Evolutionary conservation across 2,888 invertebrate genomes (phyloP), one percentile per base, ranked within the genome.

Genomic region (Mactromeris polynyma): DNA sequence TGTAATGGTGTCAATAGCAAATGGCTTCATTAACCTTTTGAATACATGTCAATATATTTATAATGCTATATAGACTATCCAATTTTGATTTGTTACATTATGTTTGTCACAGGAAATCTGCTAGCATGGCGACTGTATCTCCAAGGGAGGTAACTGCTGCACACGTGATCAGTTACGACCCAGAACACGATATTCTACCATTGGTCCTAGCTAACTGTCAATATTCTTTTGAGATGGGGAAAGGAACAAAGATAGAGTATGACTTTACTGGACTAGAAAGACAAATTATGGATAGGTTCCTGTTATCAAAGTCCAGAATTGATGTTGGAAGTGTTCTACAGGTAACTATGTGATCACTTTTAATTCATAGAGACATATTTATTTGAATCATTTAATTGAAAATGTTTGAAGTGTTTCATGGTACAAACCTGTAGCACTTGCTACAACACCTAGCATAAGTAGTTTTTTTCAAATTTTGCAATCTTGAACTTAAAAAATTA

Each of bases 131-230:
- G 0, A 89, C 42, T 11, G 91, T 93, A 14, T 78, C 51, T 31
- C 90, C 93, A n/a, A 86, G 46, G 73, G 90, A 91, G 9, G 88
- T 93, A 14, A 92, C 92, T 3, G 54, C 90, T n/a, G 91, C 93
- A 64, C 94, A 94, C 81, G 86, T 94, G 84, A 92, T 94, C 77
- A 92, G 93, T 84, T 94, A 91, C 77, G 89, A 93, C 40, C 90
- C 94, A 4, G 93, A 94, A 31, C 91, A 89, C 33, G 95, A 95
- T 85, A 88, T 95, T 4, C 91, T 94, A 46, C 94, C 94, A 21
- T 77, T 95, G 40, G 89, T 95, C 6, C 86, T 95, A 51, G 94
- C 94, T 46, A 94, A 94, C 91, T 94, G 94, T 81, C 92, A 93
- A 40, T 95, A 95, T 83, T 93, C 95, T 19, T 93, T 94, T 88